Conservation (phyloP, 2,797 vertebrate genomes). For the Scolopax rusticola region DNA sequence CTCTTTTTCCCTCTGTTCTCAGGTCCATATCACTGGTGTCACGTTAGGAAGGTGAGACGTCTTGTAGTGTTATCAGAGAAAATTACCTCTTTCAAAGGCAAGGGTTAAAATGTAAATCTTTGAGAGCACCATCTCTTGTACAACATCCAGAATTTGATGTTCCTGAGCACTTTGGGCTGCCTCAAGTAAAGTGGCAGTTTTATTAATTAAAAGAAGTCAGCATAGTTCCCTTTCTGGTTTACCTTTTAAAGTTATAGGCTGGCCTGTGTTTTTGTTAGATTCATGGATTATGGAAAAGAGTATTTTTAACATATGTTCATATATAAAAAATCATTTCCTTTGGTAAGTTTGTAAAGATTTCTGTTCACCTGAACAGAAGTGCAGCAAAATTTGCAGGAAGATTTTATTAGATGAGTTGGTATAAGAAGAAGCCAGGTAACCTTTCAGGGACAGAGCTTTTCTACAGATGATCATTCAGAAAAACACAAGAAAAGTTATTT, state of each 20-base stretch:
- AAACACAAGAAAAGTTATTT: background rate
- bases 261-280: background rate
- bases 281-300: background rate
- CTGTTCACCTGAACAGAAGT: background rate
- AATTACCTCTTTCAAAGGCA: background rate
- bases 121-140: background rate
- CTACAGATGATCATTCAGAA: background rate
- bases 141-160: background rate
- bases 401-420: background rate
- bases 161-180: background rate
- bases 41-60: background rate
- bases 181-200: background rate
- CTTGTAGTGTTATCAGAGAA: background rate
- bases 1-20: background rate
- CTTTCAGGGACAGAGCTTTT: background rate
- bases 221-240: background rate
- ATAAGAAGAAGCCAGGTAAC: background rate
- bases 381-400: background rate
- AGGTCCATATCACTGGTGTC: background rate
- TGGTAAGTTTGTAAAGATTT: background rate
- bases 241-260: background rate
- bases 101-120: background rate
- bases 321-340: background rate
- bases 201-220: background rate
- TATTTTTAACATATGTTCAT: background rate